Evolutionary conservation across 2,797 vertebrate species (phyloP), one percentile per base, ranked within the genome.

Genomic region (Neosilurus mollespiculum): DNA sequence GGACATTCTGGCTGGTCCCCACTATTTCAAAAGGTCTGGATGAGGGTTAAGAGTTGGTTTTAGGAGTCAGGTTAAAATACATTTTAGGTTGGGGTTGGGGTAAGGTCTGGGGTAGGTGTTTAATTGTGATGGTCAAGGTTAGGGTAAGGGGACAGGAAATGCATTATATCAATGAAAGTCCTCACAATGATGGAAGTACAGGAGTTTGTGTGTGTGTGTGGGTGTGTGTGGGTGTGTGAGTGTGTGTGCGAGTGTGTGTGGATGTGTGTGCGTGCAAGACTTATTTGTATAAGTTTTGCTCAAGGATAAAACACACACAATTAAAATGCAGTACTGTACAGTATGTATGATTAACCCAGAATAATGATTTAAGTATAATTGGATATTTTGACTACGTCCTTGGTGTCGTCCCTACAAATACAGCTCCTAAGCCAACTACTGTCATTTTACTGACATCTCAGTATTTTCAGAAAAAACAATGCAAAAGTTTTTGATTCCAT

Each of bases 401-500:
- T 18, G 51, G 15, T 51, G 61, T n/a, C 2, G 24, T 26, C n/a
- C 4, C 43, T 43, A 34, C 43, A 65, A 53, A 14, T 66, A 61
- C 72, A 65, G 34, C 64, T 18, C 26, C 73, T 14, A 73, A 77
- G 62, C 18, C 51, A 37, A 59, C 43, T 83, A 65, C 22, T 51
- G 2, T 69, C 8, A 75, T 30, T 77, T 51, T 37, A 61, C 37
- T 65, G 26, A 24, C 22, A 49, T 59, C 56, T 34, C 71, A 34
- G 65, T 53, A 12, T 15, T 80, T 66, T 0, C n/a, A 34, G 12
- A 9, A 67, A 10, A 12, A 53, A 66, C 78, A 85, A 66, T 15
- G 9, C 54, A 69, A 73, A 26, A 43, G 43, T 80, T 67, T 11
- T 59, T 84, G 16, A 66, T 80, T 59, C 56, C 64, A 72, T 84